Percentiles rank a stretch among this genome's conserved stretches.
These are phyloP conservation scores for Nymphalis c-album DNA, from an alignment of 2,888 invertebrate genomes.

Conservation along the genomic window DNA sequence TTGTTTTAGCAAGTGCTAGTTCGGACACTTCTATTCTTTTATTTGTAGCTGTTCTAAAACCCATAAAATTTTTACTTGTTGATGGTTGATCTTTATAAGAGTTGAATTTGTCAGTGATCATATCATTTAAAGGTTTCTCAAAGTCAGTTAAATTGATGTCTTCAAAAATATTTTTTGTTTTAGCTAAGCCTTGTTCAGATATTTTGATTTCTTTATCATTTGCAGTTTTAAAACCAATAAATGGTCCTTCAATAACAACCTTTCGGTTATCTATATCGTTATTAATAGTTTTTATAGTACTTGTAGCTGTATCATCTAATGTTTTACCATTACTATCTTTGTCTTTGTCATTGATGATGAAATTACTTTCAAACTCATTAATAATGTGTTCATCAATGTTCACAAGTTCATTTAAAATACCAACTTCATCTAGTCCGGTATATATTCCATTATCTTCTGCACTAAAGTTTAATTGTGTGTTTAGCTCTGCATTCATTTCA, in stretches of 20 bases:
- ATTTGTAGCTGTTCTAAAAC: constrained; percentile 65
- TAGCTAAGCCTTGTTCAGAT: constrained; percentile 5
- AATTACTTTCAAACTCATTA: constrained; percentile 39
- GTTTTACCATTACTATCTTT: constrained; percentile 1
- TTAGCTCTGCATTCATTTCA: constrained; percentile 5
- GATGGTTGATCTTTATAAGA: neutral
- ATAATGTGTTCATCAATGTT: constrained; percentile 36
- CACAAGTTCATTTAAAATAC: constrained; percentile 13
- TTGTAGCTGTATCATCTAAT: neutral
- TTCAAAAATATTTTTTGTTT: constrained; percentile 14
- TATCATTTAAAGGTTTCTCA: neutral
- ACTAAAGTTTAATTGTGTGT: neutral
- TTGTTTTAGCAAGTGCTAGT: constrained; percentile 49
- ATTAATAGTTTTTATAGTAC: neutral
- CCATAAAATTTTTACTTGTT: constrained; percentile 38
- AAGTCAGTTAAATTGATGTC: constrained; percentile 19
- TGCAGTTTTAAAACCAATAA: constrained; percentile 15
- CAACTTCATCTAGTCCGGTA: neutral
- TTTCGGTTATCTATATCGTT: neutral
- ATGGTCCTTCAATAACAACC: neutral
- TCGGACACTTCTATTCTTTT: constrained; percentile 57
- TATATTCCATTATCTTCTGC: neutral
- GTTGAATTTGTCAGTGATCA: neutral
- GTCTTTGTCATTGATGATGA: constrained; percentile 35
- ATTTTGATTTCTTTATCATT: constrained; percentile 12